These are phyloP conservation scores for Coregonus sp. DNA, from an alignment of 2,797 vertebrate genomes.

Conservation along the genomic window DNA sequence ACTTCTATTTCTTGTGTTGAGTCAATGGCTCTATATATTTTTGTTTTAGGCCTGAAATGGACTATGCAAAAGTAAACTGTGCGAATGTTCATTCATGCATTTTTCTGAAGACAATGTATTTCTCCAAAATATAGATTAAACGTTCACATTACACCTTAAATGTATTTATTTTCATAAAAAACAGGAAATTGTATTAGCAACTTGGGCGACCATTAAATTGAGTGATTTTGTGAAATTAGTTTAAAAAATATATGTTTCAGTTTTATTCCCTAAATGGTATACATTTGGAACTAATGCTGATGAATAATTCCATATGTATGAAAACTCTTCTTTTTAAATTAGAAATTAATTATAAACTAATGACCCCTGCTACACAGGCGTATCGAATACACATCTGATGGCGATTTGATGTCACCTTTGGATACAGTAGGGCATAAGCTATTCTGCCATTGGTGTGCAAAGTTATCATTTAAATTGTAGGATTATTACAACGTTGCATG, in stretches of 20 bases:
- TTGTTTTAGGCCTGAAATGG: background rate
- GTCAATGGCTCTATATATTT: background rate
- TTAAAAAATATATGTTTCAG: background rate
- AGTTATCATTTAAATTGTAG: too few relatives aligned
- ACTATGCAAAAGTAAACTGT: background rate
- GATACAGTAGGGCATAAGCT: too few relatives aligned
- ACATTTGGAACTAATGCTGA: background rate
- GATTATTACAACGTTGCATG: too few relatives aligned
- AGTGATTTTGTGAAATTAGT: constrained; percentile 31
- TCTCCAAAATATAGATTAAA: constrained; percentile 37
- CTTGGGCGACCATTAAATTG: constrained; percentile 39
- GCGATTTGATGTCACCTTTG: too few relatives aligned
- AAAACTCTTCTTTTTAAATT: too few relatives aligned
- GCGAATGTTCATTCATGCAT: background rate
- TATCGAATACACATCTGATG: too few relatives aligned
- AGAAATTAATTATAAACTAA: background rate
- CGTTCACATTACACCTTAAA: constrained; percentile 45
- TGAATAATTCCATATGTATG: background rate
- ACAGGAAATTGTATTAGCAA: constrained; percentile 54
- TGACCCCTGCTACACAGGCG: background rate
- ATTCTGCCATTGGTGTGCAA: too few relatives aligned
- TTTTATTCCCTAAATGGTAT: background rate
- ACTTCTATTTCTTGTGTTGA: background rate
- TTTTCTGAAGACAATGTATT: constrained; percentile 24
- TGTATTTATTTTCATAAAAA: constrained; percentile 64